Base-by-base conservation (phyloP, 1,140 invertebrate genomes). In the Dendrolimus punctatus region DNA sequence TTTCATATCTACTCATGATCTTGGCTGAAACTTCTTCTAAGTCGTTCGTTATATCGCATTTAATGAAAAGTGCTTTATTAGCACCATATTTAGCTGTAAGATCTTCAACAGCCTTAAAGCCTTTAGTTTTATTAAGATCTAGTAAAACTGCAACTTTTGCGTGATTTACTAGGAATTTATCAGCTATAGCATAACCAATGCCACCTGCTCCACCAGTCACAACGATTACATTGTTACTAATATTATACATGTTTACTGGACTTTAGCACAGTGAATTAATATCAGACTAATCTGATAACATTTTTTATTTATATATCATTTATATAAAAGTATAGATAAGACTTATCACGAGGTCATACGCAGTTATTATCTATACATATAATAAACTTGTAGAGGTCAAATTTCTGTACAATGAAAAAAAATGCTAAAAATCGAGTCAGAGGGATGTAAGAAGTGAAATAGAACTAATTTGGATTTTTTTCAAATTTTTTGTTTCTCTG, bases 1-100 rank as follows among this genome's bases (percentile, higher is more conserved):
- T 69, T 10, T 85, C 77, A 57, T 89, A 87, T 6, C 67, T 60
- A 5, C 75, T 67, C 5, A 83, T 68, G 4, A 87, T 71, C 37
- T 72, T 72, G 8, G 85, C 66, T 46, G 82, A 86, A 5, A 78
- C 66, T 59, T 70, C 68, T 9, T 87, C 74, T 42, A 83, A 76
- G 60, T 89, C 83, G 0, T 74, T 83, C 0, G 82, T 80, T 4
- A 90, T 78, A 49, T 90, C 85, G 49, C 88, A 89, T 38, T 78
- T 76, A 36, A 85, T 59, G 59, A 89, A 90, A 6, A 79, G 57
- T 0, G 72, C 77, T 43, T 77, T 74, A n/a, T 85, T 77, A 0
- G 71, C 58, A 2, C 88, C 88, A 45, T 85, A 88, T 69, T 89
- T 87, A 0, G 58, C 48, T 42, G 84, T 83, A 4, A 90, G 47